Evolutionary conservation across 2,888 invertebrate genomes (phyloP), one percentile per base, ranked within the genome.

Genomic region (Stegana nigrithorax): DNA sequence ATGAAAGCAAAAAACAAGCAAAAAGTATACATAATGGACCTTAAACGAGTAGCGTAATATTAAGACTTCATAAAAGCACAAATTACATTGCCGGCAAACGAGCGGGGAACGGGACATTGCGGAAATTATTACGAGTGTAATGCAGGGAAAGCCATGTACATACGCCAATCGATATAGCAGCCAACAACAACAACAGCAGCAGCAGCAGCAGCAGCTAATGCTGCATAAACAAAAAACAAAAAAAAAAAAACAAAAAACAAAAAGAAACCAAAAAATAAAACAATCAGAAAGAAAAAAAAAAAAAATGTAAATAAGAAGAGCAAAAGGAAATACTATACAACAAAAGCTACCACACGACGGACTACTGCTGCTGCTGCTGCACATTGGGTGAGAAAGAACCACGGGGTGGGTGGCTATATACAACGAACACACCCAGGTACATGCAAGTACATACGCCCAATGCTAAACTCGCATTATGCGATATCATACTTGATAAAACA

Each of bases 401-500:
- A n/a, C n/a, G n/a, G n/a, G n/a, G n/a, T n/a, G n/a, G n/a, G n/a
- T n/a, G n/a, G n/a, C n/a, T n/a, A n/a, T n/a, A n/a, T n/a, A n/a
- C n/a, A n/a, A n/a, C n/a, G 51, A 32, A 19, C 27, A n/a, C 10
- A 19, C 17, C 10, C 53, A 32, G 27, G 29, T 51, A 39, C 59
- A n/a, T n/a, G n/a, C n/a, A n/a, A n/a, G n/a, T n/a, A n/a, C n/a
- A n/a, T n/a, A n/a, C 39, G 23, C 53, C 63, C 70, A 67, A 65
- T 56, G 36, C 64, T 67, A 65, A 64, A 60, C 62, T 66, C 72
- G 74, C 83, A 81, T 83, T 77, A 83, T 83, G 81, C 81, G 80
- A 83, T 83, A 82, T 82, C 83, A 82, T 83, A 73, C 82, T 83
- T 84, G 84, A 84, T 84, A 82, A 83, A 84, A 78, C 82, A 81